Conservation (phyloP, 35 echinoderm and acorn worm genomes). For the Ophioderma brevispina region DNA sequence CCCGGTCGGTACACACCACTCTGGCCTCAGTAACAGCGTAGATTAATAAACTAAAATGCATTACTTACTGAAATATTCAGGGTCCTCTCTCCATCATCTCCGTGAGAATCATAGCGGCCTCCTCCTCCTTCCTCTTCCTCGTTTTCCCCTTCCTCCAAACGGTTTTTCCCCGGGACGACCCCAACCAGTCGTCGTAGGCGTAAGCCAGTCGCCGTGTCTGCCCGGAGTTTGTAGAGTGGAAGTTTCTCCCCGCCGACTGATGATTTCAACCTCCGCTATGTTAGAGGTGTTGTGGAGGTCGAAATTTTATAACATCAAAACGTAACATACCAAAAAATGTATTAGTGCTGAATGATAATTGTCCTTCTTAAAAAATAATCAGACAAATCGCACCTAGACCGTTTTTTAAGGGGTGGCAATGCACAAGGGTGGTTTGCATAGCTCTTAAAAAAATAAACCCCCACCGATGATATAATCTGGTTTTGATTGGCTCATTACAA, state of each 20-base stretch:
- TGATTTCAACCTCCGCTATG: slow-evolving; percentile 96
- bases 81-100: slow-evolving; percentile 79
- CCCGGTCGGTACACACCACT: no score
- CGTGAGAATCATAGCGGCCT: slow-evolving; percentile 70
- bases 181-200: slow-evolving; percentile 79
- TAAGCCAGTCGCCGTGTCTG: slow-evolving; percentile 90
- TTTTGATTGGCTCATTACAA: no score
- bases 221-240: slow-evolving; percentile 88
- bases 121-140: slow-evolving; percentile 50
- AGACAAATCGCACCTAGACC: no score
- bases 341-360: no score
- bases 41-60: no score
- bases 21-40: no score
- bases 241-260: slow-evolving; percentile 95
- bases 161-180: slow-evolving; percentile 18
- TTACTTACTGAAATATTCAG: slow-evolving; percentile 96
- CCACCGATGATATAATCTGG: no score
- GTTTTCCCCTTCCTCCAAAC: background rate
- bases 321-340: no score
- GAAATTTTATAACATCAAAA: slow-evolving; percentile 16
- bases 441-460: no score
- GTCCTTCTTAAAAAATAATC: no score
- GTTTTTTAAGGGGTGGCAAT: no score
- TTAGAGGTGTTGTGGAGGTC: slow-evolving; percentile 93
- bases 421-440: no score